Percentiles rank a stretch among this genome's conserved stretches.
Evolutionary conservation across 2,797 vertebrate species (phyloP).

Genomic region (Anguilla megastoma): DNA sequence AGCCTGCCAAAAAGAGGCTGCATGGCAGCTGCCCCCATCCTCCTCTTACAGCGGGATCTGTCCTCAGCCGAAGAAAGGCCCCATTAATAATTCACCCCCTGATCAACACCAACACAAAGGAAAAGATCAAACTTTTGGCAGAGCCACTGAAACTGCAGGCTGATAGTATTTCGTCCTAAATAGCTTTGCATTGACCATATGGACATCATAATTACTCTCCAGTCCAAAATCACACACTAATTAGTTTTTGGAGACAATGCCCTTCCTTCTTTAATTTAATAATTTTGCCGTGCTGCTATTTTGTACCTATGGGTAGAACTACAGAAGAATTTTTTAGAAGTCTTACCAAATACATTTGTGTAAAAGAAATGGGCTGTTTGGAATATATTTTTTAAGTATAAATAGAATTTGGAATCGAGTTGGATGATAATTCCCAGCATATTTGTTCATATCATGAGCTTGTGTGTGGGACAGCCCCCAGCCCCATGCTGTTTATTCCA

Average conservation of each 20-base stretch:
- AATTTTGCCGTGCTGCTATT: conserved; percentile 27
- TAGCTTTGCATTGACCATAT: conserved; percentile 72
- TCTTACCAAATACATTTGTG: not conserved
- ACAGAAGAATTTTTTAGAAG: not conserved
- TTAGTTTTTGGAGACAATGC: conserved; percentile 39
- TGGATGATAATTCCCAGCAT: not conserved
- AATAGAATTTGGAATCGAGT: not conserved
- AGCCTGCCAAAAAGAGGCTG: conserved; percentile 59
- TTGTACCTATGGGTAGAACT: conserved; percentile 6
- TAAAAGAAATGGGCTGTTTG: not conserved
- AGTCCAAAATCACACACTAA: conserved; percentile 65
- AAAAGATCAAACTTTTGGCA: conserved; percentile 73
- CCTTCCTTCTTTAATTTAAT: conserved; percentile 35
- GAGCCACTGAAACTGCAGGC: conserved; percentile 53
- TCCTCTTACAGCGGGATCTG: conserved; percentile 67
- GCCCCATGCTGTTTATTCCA: not conserved
- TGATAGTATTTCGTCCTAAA: conserved; percentile 66
- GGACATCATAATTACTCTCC: conserved; percentile 78
- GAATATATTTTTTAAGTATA: not conserved
- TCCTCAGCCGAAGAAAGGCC: conserved; percentile 66
- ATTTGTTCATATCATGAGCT: not conserved
- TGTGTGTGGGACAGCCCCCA: not conserved
- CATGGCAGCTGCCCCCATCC: conserved; percentile 70
- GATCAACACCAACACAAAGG: conserved; percentile 68
- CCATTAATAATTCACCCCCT: conserved; percentile 77